Conservation (phyloP, 2,797 vertebrate genomes). For the Platalea minor region DNA sequence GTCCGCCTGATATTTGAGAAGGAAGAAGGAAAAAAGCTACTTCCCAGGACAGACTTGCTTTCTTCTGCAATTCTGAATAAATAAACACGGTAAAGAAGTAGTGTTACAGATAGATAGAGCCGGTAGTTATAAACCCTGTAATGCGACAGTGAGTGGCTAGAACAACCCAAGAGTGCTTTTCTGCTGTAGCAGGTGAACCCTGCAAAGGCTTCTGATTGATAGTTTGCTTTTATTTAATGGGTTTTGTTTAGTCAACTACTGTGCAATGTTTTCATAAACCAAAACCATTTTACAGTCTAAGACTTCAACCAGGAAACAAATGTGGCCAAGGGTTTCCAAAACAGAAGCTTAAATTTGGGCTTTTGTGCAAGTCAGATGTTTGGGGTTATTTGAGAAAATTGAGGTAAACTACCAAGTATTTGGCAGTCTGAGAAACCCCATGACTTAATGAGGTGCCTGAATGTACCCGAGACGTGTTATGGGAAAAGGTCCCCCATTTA, state of each 20-base stretch:
- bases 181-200: neutral
- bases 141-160: neutral
- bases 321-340: neutral
- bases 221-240: neutral
- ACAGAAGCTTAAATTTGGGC: neutral
- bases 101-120: neutral
- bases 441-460: neutral
- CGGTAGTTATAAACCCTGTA: neutral
- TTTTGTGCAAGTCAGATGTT: neutral
- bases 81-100: neutral
- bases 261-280: neutral
- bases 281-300: neutral
- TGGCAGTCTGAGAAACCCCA: neutral
- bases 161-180: neutral
- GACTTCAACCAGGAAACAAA: neutral
- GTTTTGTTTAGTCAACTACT: neutral
- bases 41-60: neutral
- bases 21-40: neutral
- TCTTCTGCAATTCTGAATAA: neutral
- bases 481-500: neutral
- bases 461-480: fast-evolving
- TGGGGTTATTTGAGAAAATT: neutral
- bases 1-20: neutral
- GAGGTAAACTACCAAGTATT: neutral
- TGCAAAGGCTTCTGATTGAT: neutral